These are phyloP conservation scores for Istiophorus platypterus DNA, from an alignment of 2,113 vertebrate species.

Conservation along the genomic window DNA sequence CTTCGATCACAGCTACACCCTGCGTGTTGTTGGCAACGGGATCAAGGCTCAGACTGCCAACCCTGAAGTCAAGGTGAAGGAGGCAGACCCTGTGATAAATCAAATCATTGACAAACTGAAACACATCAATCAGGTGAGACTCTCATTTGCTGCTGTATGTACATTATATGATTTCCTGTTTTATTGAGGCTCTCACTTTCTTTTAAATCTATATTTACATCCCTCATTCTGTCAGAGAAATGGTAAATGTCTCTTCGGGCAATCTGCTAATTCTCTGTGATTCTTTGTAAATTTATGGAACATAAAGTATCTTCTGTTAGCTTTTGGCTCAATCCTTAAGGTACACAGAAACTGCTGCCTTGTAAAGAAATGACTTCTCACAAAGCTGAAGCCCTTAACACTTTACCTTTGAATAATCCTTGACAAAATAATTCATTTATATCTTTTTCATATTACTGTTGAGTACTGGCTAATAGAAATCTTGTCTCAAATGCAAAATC, in stretches of 20 bases:
- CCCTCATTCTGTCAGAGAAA: conserved; percentile 13
- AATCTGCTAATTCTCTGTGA: conserved; percentile 30
- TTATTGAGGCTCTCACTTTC: not conserved
- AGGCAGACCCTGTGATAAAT: conserved; percentile 88
- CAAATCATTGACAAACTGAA: conserved; percentile 95
- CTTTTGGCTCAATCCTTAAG: conserved; percentile 13
- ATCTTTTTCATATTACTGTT: conserved; percentile 58
- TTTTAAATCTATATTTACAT: conserved; percentile 22
- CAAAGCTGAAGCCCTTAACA: conserved; percentile 20
- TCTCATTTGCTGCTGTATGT: not conserved
- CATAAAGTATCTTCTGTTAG: conserved; percentile 27
- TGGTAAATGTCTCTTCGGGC: conserved; percentile 25
- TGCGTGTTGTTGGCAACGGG: conserved; percentile 89
- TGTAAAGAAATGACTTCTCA: not conserved
- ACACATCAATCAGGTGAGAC: conserved; percentile 92
- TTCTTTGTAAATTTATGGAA: conserved; percentile 32
- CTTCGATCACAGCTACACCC: conserved; percentile 86
- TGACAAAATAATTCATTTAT: conserved; percentile 46
- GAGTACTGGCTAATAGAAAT: conserved; percentile 59
- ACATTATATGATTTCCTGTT: not conserved
- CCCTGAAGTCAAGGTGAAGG: conserved; percentile 92
- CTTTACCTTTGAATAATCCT: conserved; percentile 44
- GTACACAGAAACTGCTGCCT: not conserved
- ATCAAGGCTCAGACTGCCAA: conserved; percentile 90
- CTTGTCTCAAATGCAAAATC: conserved; percentile 61